These are phyloP conservation scores for Solea senegalensis DNA, from an alignment of 2,113 vertebrate species.

Conservation along the genomic window DNA sequence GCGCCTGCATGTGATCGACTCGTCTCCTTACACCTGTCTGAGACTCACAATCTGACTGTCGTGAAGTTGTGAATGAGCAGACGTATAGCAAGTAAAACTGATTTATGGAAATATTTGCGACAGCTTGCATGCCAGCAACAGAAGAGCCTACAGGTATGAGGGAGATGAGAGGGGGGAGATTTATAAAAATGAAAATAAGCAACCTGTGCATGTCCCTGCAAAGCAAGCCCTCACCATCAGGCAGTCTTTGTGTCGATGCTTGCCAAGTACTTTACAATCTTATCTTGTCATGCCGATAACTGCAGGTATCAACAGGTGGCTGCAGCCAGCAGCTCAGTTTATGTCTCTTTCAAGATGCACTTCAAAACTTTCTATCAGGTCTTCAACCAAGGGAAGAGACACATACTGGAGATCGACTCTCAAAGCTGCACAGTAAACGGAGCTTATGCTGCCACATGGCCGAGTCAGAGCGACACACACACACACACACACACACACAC, in stretches of 20 bases:
- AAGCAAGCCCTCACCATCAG: constrained; percentile 26
- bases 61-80: constrained; percentile 24
- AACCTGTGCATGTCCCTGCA: constrained; percentile 43
- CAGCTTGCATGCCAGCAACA: constrained; percentile 9
- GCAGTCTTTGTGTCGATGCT: constrained; percentile 17
- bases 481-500: background rate
- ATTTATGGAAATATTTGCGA: constrained; percentile 23
- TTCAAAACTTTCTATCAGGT: constrained; percentile 9
- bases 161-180: constrained; percentile 13
- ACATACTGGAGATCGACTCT: constrained; percentile 19
- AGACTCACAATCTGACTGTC: constrained; percentile 17
- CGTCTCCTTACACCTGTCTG: constrained; percentile 5
- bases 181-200: constrained; percentile 27
- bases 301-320: constrained; percentile 57
- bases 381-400: background rate
- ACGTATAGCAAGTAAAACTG: background rate
- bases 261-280: constrained; percentile 48
- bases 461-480: constrained; percentile 15
- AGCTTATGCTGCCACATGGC: constrained; percentile 29
- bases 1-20: constrained; percentile 47
- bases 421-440: constrained; percentile 19
- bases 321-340: constrained; percentile 7
- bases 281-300: constrained; percentile 49
- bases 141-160: constrained; percentile 19
- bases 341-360: constrained; percentile 11